Conservation (phyloP, 2,113 vertebrate species). For the Furnarius figulus region DNA sequence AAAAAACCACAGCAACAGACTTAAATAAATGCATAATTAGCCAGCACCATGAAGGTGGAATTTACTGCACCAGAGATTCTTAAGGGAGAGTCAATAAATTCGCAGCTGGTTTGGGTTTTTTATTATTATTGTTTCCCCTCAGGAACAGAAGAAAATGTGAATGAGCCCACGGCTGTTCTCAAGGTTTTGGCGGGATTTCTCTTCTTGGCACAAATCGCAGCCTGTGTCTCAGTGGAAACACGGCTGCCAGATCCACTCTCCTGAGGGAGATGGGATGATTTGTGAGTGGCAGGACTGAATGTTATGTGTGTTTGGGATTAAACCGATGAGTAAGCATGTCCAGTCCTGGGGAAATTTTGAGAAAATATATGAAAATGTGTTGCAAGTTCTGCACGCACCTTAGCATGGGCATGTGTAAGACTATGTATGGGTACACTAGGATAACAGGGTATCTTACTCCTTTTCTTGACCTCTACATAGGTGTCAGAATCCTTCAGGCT, state of each 20-base stretch:
- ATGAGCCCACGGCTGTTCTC: conserved; percentile 49
- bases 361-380: neutral
- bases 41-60: conserved; percentile 75
- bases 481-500: neutral
- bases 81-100: conserved; percentile 82
- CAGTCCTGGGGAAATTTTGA: neutral
- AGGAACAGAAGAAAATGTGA: conserved; percentile 51
- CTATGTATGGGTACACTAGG: rapidly evolving
- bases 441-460: neutral
- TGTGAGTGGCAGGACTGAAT: neutral
- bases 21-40: conserved; percentile 87
- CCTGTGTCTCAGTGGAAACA: neutral
- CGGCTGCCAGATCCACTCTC: neutral
- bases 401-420: neutral
- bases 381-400: neutral
- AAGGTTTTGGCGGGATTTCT: conserved; percentile 48
- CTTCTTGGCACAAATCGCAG: conserved; percentile 39
- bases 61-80: conserved; percentile 75
- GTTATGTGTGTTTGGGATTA: neutral
- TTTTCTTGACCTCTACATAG: neutral
- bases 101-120: conserved; percentile 52
- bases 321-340: neutral
- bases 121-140: neutral
- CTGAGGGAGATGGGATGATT: neutral
- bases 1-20: conserved; percentile 75